Base-by-base conservation (phyloP, 2,888 invertebrate species). In the Junonia oenone region DNA sequence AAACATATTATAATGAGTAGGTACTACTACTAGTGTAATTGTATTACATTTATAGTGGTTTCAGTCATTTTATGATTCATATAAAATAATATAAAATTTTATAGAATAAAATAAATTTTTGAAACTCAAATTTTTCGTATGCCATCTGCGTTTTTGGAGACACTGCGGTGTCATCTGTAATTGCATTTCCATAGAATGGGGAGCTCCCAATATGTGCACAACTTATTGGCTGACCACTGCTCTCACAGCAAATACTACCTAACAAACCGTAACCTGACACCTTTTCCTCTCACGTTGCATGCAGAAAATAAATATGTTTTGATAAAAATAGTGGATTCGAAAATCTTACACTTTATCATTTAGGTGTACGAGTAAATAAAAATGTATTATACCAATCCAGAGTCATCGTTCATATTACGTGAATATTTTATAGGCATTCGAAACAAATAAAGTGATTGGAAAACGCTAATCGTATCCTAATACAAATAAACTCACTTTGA, bases 231-330 rank as follows among this genome's bases (percentile, higher is more conserved):
- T 85, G 88, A 80, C 85, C 87, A 63, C 68, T 64, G 69, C 67
- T 68, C 64, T 69, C 75, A 76, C 64, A 68, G 76, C 69, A 79
- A 77, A 84, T 72, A 78, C 58, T 66, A 66, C 67, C 76, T 85
- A 87, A 88, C 87, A 86, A 87, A 89, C 87, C 86, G 80, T 72
- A 59, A 51, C 50, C 58, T 76, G 65, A 75, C 70, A 71, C 70
- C 61, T 64, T 64, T 63, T 70, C 66, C 31, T 33, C 31, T 33
- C n/a, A 33, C 11, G 22, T 5, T 22, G 22, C 22, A 33, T 3
- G 2, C 31, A 3, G n/a, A 11, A 11, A 33, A 33, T 1, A 33
- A 33, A n/a, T 31, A n/a, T 33, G n/a, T 33, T 9, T 11, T 2
- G n/a, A 33, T n/a, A 4, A 3, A 33, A n/a, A 33, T n/a, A 0